Evolutionary conservation across 2,113 vertebrate genomes (phyloP).

Genomic region (Melanotaenia duboulayi): DNA sequence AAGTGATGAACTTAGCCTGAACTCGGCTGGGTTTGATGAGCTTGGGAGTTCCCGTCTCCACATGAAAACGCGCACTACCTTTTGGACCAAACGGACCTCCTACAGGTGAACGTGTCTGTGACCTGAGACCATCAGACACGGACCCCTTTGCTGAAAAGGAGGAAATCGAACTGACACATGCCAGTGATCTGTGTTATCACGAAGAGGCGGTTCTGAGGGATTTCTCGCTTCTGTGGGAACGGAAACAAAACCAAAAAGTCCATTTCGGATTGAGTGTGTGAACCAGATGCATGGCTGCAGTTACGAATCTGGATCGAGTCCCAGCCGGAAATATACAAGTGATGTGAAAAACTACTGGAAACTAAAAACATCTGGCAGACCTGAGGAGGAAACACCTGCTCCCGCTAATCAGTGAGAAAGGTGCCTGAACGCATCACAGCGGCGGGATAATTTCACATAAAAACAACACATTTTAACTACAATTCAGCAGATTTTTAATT

Average conservation of each 20-base stretch:
- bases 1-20: neutral
- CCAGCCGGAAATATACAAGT: conserved; percentile 5
- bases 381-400: conserved; percentile 44
- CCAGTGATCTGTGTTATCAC: conserved; percentile 2
- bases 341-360: neutral
- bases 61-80: neutral
- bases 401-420: conserved; percentile 20
- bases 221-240: neutral
- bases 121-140: neutral
- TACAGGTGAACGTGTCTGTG: neutral
- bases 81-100: neutral
- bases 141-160: neutral
- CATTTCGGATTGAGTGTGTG: neutral
- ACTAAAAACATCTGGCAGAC: conserved; percentile 31
- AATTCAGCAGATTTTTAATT: too few relatives aligned
- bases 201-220: neutral
- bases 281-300: conserved; percentile 1
- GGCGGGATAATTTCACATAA: neutral
- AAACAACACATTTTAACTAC: neutral
- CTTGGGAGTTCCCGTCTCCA: neutral
- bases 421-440: conserved; percentile 20
- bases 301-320: neutral
- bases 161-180: neutral
- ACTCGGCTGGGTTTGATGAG: neutral
- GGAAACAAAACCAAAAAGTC: neutral